phyloP scores from a whole-genome alignment of 2,113 vertebrate species.

The Thinocorus orbignyianus region DNA sequence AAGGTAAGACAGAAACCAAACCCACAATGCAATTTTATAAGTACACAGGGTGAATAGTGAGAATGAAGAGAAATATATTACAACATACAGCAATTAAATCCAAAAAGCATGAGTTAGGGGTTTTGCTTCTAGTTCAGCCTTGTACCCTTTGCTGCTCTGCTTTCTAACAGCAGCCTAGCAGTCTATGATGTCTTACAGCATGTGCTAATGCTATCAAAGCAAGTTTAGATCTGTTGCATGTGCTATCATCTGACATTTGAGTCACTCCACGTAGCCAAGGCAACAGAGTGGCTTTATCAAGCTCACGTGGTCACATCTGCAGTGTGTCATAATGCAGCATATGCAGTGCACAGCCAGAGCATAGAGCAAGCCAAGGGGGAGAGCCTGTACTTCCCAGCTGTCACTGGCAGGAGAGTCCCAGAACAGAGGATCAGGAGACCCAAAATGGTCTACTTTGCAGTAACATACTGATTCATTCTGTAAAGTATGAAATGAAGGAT shows the following conservation, averaged over 20 bases:
- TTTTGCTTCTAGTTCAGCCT: background rate
- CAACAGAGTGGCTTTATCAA: background rate
- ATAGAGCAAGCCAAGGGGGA: background rate
- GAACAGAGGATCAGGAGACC: background rate
- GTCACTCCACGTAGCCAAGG: background rate
- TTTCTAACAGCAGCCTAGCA: rapidly evolving
- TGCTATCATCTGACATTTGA: background rate
- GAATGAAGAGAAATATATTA: background rate
- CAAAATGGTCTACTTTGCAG: rapidly evolving
- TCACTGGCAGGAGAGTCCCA: background rate
- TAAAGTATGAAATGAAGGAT: background rate
- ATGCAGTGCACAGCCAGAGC: background rate
- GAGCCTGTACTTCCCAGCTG: background rate
- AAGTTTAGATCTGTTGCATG: background rate
- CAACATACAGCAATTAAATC: background rate
- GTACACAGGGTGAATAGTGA: rapidly evolving
- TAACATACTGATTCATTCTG: rapidly evolving
- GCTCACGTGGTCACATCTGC: slow-evolving; percentile 18
- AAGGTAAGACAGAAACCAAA: background rate
- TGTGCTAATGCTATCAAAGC: background rate
- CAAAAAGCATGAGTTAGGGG: background rate
- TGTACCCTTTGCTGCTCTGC: background rate
- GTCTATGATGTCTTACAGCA: rapidly evolving
- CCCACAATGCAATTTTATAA: background rate
- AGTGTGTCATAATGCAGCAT: slow-evolving; percentile 55